Conservation (phyloP, 1,140 invertebrate species). For the Solen grandis region DNA sequence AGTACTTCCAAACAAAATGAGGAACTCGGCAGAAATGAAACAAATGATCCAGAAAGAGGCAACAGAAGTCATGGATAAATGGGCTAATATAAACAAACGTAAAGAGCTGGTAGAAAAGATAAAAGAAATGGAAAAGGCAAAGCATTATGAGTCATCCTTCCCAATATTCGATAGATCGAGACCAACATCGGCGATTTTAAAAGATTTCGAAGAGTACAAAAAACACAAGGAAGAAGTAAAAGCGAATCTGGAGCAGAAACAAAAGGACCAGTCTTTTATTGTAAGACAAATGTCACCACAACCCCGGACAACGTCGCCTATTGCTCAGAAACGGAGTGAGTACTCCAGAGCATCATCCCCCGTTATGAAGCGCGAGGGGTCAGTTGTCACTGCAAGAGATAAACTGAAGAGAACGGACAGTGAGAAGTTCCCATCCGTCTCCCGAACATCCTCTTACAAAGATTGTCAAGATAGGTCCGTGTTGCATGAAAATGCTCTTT, state of each 20-base stretch:
- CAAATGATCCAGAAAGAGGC: slow-evolving; percentile 26
- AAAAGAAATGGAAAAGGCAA: slow-evolving; percentile 34
- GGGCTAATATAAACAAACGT: not conserved
- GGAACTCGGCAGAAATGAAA: not conserved
- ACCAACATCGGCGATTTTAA: slow-evolving; percentile 45
- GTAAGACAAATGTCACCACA: slow-evolving; percentile 45
- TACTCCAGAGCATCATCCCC: not conserved
- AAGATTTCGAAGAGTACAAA: slow-evolving; percentile 41
- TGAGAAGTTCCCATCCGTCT: slow-evolving; percentile 50
- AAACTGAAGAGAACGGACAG: slow-evolving; percentile 23
- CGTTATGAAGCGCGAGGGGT: not conserved
- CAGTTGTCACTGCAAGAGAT: not conserved
- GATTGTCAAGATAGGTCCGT: not conserved
- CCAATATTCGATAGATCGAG: slow-evolving; percentile 31
- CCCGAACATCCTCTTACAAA: slow-evolving; percentile 32
- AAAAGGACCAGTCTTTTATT: slow-evolving; percentile 16
- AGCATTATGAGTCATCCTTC: not conserved
- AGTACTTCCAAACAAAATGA: not conserved
- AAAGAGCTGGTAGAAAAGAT: slow-evolving; percentile 25
- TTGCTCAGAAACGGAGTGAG: slow-evolving; percentile 1
- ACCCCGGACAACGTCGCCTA: slow-evolving; percentile 18
- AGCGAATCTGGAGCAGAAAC: not conserved
- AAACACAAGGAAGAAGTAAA: slow-evolving; percentile 11
- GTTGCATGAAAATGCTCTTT: slow-evolving; percentile 25
- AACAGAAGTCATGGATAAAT: slow-evolving; percentile 19